phyloP scores from a whole-genome alignment of 2,888 invertebrate genomes.

The Pristionchus arcanus region DNA sequence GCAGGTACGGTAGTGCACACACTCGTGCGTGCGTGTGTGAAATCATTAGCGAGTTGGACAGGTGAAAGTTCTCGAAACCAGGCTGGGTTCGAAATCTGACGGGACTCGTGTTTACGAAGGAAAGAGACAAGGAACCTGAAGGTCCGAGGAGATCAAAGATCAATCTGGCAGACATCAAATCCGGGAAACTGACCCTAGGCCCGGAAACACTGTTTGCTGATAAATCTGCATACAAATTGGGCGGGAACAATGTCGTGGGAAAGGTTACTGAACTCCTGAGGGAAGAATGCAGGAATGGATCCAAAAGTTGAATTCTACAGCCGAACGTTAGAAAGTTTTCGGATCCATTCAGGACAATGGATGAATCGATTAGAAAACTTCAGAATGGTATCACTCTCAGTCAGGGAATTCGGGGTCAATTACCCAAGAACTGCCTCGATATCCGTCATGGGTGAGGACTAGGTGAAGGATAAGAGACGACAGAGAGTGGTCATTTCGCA shows the following conservation, averaged over 20 bases:
- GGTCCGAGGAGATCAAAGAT: neutral
- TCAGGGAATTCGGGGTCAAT: no score
- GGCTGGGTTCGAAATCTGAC: neutral
- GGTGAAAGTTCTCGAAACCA: neutral
- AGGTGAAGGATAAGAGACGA: neutral
- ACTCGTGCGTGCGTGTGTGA: neutral
- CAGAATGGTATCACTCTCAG: no score
- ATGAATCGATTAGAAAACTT: no score
- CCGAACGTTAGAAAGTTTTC: no score
- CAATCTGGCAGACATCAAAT: neutral
- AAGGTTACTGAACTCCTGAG: neutral
- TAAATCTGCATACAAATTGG: conserved; percentile 27
- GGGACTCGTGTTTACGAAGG: neutral
- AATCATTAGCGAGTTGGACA: neutral
- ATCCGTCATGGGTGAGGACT: neutral
- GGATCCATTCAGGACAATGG: no score
- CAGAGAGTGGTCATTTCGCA: conserved; percentile 11
- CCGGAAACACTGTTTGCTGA: neutral
- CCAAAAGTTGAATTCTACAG: neutral
- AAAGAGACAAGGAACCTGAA: neutral
- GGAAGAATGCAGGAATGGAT: neutral
- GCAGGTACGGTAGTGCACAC: neutral
- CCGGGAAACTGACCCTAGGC: neutral
- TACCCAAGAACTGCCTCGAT: no score
- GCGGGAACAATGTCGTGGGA: neutral